phyloP scores from a whole-genome alignment of 2,888 invertebrate species.

The Macrosiphum euphorbiae region DNA sequence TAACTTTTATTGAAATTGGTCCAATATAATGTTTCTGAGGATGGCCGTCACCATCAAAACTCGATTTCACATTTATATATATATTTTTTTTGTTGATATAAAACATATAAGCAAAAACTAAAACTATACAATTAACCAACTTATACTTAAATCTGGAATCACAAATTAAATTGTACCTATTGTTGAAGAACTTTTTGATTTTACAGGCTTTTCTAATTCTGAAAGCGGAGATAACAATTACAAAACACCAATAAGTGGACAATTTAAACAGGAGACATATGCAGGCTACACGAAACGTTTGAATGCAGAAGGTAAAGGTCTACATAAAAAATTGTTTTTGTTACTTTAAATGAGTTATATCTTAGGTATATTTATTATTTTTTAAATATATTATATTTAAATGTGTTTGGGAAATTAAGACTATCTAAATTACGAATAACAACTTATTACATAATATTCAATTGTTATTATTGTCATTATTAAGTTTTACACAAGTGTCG shows the following conservation, averaged over 20 bases:
- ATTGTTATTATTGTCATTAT: background rate
- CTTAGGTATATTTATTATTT: no score
- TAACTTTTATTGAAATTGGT: no score
- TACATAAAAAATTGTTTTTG: background rate
- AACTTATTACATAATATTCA: background rate
- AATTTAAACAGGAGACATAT: background rate
- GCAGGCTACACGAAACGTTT: background rate
- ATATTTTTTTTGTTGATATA: background rate
- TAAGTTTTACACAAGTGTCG: background rate
- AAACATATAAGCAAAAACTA: background rate
- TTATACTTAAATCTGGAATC: background rate
- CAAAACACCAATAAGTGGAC: background rate
- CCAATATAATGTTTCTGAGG: no score
- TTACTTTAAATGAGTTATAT: background rate
- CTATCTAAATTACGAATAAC: background rate
- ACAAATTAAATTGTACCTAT: background rate
- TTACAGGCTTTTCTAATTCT: background rate
- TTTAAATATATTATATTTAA: no score
- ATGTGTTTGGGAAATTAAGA: background rate
- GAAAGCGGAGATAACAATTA: background rate
- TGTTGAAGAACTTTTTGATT: background rate
- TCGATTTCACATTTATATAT: no score
- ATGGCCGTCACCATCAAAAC: no score
- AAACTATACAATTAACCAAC: background rate
- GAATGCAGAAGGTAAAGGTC: background rate